phyloP scores from a whole-genome alignment of 2,888 invertebrate genomes.

The Baccha elongata region DNA sequence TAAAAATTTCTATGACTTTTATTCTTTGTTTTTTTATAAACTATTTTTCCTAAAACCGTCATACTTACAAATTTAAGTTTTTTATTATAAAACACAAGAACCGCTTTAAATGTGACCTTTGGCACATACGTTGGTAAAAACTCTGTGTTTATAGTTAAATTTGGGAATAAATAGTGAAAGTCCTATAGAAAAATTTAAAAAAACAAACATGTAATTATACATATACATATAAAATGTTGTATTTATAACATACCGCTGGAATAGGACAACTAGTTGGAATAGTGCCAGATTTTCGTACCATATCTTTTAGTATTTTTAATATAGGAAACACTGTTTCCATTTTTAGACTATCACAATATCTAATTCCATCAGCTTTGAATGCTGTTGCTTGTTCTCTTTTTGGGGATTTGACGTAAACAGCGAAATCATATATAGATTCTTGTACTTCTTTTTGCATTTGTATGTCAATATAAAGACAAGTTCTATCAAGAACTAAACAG shows the following conservation, averaged over 20 bases:
- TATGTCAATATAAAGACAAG: no score
- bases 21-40: neutral
- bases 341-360: neutral
- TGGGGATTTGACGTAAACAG: neutral
- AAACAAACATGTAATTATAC: neutral
- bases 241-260: constrained; percentile 12
- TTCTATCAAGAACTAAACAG: neutral
- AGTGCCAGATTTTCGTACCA: neutral
- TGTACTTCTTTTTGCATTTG: constrained; percentile 30
- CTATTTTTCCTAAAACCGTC: neutral
- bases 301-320: neutral
- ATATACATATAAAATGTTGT: neutral
- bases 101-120: neutral
- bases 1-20: neutral
- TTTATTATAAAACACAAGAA: neutral
- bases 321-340: neutral
- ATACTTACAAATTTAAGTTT: neutral
- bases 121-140: neutral
- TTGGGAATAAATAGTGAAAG: neutral
- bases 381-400: neutral
- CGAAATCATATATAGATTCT: neutral
- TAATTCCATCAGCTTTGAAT: constrained; percentile 4
- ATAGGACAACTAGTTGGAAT: constrained; percentile 1
- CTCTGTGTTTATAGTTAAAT: constrained; percentile 8
- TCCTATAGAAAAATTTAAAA: constrained; percentile 1